Evolutionary conservation across 2,888 invertebrate species (phyloP).

Genomic region (Dendrolimus pini): DNA sequence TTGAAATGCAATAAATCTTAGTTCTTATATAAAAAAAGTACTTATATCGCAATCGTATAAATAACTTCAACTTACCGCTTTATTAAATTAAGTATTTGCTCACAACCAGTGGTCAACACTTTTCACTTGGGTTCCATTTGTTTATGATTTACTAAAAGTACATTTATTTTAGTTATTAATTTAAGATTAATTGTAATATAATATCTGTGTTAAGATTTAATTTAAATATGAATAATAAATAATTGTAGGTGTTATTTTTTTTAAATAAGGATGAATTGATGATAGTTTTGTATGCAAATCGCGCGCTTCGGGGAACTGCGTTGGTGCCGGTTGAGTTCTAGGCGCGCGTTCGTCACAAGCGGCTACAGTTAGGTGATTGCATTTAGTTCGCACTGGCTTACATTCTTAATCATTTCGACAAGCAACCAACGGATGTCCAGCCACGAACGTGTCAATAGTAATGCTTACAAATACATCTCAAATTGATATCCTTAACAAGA

Average conservation of each 20-base stretch:
- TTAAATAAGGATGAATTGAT: background rate
- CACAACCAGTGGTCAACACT: conserved; percentile 46
- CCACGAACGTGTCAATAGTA: conserved; percentile 28
- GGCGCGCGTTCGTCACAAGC: conserved; percentile 49
- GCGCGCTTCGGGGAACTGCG: conserved; percentile 28
- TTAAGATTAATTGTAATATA: too few species aligned
- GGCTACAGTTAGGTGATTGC: conserved; percentile 57
- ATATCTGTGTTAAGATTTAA: background rate
- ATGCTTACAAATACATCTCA: conserved; percentile 14
- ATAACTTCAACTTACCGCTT: conserved; percentile 28
- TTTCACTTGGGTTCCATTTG: conserved; percentile 26
- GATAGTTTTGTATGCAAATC: conserved; percentile 25
- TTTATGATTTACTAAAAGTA: conserved; percentile 6
- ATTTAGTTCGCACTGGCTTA: conserved; percentile 47
- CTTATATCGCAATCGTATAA: background rate
- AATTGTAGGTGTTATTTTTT: background rate
- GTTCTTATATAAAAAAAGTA: conserved; percentile 3
- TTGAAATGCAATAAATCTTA: background rate
- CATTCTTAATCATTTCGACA: conserved; percentile 62
- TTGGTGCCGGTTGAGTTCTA: conserved; percentile 16
- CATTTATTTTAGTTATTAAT: conserved; percentile 3
- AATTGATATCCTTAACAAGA: background rate
- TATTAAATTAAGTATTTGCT: conserved; percentile 26
- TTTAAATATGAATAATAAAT: background rate
- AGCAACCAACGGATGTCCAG: conserved; percentile 47